These are phyloP conservation scores for Aptenodytes forsteri DNA, from an alignment of 2,113 vertebrate species.

Conservation along the genomic window DNA sequence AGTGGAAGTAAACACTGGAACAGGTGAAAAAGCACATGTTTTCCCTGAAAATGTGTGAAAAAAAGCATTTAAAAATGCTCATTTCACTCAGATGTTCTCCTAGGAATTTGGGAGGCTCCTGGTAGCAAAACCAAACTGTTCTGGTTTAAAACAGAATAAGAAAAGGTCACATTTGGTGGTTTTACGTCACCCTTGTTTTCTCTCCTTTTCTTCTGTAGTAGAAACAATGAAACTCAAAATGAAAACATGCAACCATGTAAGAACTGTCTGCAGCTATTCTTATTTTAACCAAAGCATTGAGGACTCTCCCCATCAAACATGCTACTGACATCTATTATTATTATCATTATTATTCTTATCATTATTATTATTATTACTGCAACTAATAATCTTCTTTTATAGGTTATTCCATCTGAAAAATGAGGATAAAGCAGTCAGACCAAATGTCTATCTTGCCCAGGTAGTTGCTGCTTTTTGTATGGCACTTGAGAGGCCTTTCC, in stretches of 20 bases:
- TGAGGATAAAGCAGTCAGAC: not conserved
- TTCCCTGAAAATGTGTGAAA: not conserved
- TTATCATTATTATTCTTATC: too few relatives aligned
- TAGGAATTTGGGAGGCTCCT: not conserved
- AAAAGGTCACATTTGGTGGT: not conserved
- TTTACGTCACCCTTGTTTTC: not conserved
- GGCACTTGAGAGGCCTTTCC: not conserved
- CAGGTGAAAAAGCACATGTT: not conserved
- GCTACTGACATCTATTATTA: not conserved
- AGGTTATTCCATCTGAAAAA: not conserved
- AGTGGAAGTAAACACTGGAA: not conserved
- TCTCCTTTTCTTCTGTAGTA: not conserved
- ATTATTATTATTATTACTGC: not conserved
- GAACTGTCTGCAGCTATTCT: not conserved
- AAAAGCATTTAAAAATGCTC: not conserved
- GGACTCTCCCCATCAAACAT: not conserved
- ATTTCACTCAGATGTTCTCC: not conserved
- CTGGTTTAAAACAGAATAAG: not conserved
- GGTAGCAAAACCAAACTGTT: not conserved
- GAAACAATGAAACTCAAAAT: not conserved
- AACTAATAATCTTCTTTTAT: not conserved
- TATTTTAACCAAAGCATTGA: not conserved
- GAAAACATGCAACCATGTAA: not conserved
- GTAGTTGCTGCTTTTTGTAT: not conserved
- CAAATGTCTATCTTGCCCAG: not conserved